Conservation (phyloP, 2,888 invertebrate genomes). For the Rhamnusium bicolor region DNA sequence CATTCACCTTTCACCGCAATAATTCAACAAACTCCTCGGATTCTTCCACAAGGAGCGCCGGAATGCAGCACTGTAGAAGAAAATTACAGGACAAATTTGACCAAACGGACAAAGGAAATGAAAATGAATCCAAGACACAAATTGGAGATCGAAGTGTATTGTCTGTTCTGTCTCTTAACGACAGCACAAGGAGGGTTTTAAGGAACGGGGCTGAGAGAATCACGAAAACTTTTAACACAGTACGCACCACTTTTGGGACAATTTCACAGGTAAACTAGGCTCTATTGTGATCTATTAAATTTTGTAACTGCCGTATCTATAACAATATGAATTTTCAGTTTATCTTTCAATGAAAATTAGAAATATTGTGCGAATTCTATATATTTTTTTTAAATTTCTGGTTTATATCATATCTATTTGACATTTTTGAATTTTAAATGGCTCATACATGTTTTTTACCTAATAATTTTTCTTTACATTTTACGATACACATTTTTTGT, state of each 20-base stretch:
- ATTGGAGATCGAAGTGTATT: constrained; percentile 62
- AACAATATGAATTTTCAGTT: too few species aligned
- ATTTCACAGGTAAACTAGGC: constrained; percentile 76
- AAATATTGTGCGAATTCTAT: too few species aligned
- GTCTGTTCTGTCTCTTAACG: constrained; percentile 73
- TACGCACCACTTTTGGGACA: constrained; percentile 78
- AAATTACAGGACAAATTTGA: constrained; percentile 66
- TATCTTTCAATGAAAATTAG: too few species aligned
- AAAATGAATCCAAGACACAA: constrained; percentile 21
- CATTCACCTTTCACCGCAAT: constrained; percentile 63
- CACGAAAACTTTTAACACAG: constrained; percentile 78
- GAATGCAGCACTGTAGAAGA: constrained; percentile 62
- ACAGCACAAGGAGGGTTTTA: constrained; percentile 76
- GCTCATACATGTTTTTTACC: too few species aligned
- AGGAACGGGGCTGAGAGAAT: constrained; percentile 80
- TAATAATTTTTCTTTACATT: too few species aligned
- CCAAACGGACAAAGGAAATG: constrained; percentile 46
- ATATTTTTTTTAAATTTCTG: too few species aligned
- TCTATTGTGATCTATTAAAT: too few species aligned
- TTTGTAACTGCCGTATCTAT: too few species aligned
- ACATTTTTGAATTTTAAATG: too few species aligned
- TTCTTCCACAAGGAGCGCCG: constrained; percentile 53
- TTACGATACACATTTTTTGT: too few species aligned
- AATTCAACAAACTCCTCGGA: constrained; percentile 55
- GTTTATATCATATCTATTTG: too few species aligned